Evolutionary conservation across 2,888 invertebrate species (phyloP).

Genomic region (Aphidoletes aphidimyza): DNA sequence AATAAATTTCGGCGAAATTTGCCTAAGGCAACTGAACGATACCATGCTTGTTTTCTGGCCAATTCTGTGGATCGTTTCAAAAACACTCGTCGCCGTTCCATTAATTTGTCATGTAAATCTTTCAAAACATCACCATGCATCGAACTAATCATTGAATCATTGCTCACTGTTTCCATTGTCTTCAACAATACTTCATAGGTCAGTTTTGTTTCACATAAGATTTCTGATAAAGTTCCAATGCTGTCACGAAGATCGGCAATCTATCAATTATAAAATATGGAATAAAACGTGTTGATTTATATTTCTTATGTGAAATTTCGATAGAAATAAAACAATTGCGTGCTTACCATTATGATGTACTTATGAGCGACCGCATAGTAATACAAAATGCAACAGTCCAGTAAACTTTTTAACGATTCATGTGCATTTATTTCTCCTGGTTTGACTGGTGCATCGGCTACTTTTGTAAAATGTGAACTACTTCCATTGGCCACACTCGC

Average conservation of each 20-base stretch:
- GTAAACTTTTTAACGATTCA: slow-evolving; percentile 63
- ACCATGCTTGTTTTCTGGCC: slow-evolving; percentile 75
- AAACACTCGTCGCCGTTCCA: slow-evolving; percentile 63
- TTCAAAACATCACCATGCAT: slow-evolving; percentile 63
- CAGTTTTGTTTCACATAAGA: slow-evolving; percentile 64
- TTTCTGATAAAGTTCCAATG: slow-evolving; percentile 64
- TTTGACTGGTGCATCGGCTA: slow-evolving; percentile 55
- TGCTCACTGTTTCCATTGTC: slow-evolving; percentile 62
- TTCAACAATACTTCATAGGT: slow-evolving; percentile 64
- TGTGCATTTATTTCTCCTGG: slow-evolving; percentile 61
- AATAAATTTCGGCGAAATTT: slow-evolving; percentile 68
- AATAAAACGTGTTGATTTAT: no score
- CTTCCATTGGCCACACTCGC: neutral
- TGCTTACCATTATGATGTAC: slow-evolving; percentile 64
- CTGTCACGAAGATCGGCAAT: slow-evolving; percentile 65
- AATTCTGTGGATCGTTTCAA: slow-evolving; percentile 69
- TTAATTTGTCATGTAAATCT: slow-evolving; percentile 63
- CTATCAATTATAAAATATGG: slow-evolving; percentile 57
- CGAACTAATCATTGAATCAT: slow-evolving; percentile 62
- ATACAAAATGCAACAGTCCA: slow-evolving; percentile 64
- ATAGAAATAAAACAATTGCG: no score
- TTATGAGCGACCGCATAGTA: slow-evolving; percentile 66
- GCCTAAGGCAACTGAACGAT: slow-evolving; percentile 72
- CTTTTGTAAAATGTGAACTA: neutral
- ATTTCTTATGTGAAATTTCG: no score